Base-by-base conservation (phyloP, 92 coral and sea anemone genomes). In the Virgularia gustaviana region DNA sequence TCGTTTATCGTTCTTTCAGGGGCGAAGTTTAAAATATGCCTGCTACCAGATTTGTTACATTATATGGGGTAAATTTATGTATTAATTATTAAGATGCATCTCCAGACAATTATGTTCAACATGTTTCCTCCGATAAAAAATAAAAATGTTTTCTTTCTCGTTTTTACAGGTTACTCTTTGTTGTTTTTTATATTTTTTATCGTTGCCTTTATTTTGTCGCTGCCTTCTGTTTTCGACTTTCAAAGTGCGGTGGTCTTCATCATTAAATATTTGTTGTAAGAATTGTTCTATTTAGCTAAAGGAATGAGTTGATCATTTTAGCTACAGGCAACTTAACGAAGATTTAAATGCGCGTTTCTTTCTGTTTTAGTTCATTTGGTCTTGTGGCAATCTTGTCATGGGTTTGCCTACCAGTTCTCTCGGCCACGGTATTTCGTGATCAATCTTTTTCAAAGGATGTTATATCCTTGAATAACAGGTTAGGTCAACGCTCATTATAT, bases 391-490 rank as follows among this genome's bases (percentile, higher is more conserved):
- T 37, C 20, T 19, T 36, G 3, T 3, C 23, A 15, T 1, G 70
- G 15, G 8, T 37, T 8, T 30, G 2, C 1, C 39, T 63, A n/a
- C 44, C 47, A 4, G 18, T 62, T 16, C 1, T 31, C 4, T 24
- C 70, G 5, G 37, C 37, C 23, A 62, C 70, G 9, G 19, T 62
- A 62, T 62, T 62, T 36, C 44, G 47, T 35, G 70, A 62, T 35
- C 9, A 13, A 30, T 16, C 38, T n/a, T 62, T 32, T 19, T 32
- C 44, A 9, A 62, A 62, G 25, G 27, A 62, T 49, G 47, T 35
- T 31, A 62, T 62, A 32, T 16, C 70, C 0, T 34, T 62, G 6
- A 62, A 62, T 62, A 62, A 62, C 70, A 62, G 70, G 70, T 62
- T 3, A 6, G 70, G 22, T 15, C 6, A 4, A 25, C 6, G 22